Conservation (phyloP, 37 sponge, comb jelly and placozoan genomes). For the Aplysina aerophoba region DNA sequence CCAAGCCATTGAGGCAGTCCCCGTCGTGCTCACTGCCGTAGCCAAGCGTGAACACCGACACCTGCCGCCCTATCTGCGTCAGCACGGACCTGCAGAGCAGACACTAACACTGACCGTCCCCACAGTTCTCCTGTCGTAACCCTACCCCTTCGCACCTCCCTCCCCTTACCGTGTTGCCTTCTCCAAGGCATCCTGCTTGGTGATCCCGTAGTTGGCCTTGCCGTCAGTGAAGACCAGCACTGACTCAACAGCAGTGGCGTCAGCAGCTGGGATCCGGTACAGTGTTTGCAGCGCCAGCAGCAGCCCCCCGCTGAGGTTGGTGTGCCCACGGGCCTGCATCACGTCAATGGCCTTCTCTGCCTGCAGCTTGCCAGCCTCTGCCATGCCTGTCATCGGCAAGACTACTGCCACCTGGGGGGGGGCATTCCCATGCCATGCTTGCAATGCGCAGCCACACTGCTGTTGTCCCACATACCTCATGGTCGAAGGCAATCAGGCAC, state of each 20-base stretch:
- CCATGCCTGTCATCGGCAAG: conserved; percentile 82
- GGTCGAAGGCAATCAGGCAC: conserved; percentile 84
- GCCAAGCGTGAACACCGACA: conserved; percentile 92
- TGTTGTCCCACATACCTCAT: conserved; percentile 66
- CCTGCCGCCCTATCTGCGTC: conserved; percentile 81
- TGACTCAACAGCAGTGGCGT: conserved; percentile 81
- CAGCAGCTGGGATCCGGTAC: conserved; percentile 54
- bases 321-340: conserved; percentile 87
- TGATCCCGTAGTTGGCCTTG: conserved; percentile 90
- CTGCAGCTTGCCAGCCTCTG: conserved; percentile 71
- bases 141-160: too few species aligned
- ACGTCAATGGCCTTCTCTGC: conserved; percentile 80
- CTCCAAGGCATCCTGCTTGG: conserved; percentile 48
- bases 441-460: background rate
- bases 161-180: conserved; percentile 79
- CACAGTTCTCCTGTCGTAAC: too few species aligned
- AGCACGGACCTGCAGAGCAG: conserved; percentile 70
- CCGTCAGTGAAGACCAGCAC: conserved; percentile 94
- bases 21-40: conserved; percentile 89
- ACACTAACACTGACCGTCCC: too few species aligned
- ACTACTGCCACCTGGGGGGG: conserved; percentile 45
- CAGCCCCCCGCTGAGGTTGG: conserved; percentile 95
- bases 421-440: background rate
- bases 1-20: conserved; percentile 67
- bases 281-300: conserved; percentile 82